Evolutionary conservation across 2,888 invertebrate species (phyloP).

Genomic region (Drosophila gaucha): DNA sequence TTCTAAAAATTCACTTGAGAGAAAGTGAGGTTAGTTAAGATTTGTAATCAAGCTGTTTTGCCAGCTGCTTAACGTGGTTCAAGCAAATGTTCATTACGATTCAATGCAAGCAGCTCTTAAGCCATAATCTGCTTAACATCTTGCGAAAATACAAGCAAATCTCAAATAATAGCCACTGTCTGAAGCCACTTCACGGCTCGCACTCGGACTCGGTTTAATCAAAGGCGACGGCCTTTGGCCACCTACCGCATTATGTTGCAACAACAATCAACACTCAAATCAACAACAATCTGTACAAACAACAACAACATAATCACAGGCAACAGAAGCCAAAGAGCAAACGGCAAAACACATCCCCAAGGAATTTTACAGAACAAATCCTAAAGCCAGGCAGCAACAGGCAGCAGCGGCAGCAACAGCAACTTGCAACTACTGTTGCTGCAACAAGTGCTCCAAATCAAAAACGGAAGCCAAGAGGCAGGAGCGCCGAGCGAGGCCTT

Average conservation of each 20-base stretch:
- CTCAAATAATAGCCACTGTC: conserved; percentile 7
- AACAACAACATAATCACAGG: conserved; percentile 73
- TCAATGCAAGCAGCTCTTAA: background rate
- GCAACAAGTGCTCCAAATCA: conserved; percentile 75
- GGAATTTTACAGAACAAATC: conserved; percentile 70
- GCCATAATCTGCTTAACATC: background rate
- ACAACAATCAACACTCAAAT: conserved; percentile 76
- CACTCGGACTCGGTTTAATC: conserved; percentile 48
- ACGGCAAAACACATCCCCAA: conserved; percentile 65
- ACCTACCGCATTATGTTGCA: conserved; percentile 65
- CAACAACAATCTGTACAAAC: conserved; percentile 77
- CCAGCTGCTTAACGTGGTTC: too few species aligned
- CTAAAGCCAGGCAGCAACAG: conserved; percentile 39
- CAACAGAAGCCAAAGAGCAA: conserved; percentile 43
- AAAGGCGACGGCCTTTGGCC: conserved; percentile 48
- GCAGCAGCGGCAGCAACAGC: conserved; percentile 20
- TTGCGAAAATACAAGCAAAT: background rate
- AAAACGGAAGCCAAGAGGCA: conserved; percentile 59
- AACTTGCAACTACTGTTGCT: conserved; percentile 12
- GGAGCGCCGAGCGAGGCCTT: conserved; percentile 43
- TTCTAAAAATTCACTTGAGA: background rate
- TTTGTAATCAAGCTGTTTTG: background rate
- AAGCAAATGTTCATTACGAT: background rate
- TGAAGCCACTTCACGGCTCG: conserved; percentile 3
- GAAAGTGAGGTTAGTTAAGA: conserved; percentile 1